Evolutionary conservation across 2,113 vertebrate genomes (phyloP).

Genomic region (Eptatretus burgeri): DNA sequence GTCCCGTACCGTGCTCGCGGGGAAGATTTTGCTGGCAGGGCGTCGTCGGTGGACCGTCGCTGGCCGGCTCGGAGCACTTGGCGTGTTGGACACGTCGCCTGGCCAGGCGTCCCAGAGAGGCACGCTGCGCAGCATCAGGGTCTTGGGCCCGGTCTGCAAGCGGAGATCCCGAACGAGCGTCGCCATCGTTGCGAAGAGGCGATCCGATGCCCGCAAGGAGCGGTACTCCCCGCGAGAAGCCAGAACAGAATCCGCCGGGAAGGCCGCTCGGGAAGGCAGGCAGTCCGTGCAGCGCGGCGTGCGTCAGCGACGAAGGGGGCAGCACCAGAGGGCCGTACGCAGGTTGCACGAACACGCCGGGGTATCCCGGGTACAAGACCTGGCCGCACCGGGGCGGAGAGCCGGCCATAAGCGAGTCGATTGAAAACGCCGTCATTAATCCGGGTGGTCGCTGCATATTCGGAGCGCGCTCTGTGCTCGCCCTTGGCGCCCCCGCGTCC

Average conservation of each 20-base stretch:
- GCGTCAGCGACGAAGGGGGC: background rate
- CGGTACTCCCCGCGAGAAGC: background rate
- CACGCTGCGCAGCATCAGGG: too few species aligned
- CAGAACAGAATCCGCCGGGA: background rate
- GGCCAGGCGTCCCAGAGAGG: too few species aligned
- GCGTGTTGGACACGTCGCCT: too few species aligned
- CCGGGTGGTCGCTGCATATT: background rate
- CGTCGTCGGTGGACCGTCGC: too few species aligned
- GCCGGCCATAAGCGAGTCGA: conserved; percentile 6
- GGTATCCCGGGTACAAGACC: conserved; percentile 2
- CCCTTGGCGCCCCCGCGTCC: background rate
- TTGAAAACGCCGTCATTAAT: conserved; percentile 2
- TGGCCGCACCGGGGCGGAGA: conserved; percentile 1
- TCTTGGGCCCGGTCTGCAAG: background rate
- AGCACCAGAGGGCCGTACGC: conserved; percentile 4
- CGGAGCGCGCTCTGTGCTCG: background rate
- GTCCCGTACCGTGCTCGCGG: too few species aligned
- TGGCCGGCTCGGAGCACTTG: too few species aligned
- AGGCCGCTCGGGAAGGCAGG: background rate
- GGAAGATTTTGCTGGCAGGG: too few species aligned
- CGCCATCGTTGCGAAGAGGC: background rate
- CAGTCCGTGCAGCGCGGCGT: conserved; percentile 3
- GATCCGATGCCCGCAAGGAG: background rate
- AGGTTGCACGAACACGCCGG: conserved; percentile 2
- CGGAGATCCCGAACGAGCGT: conserved; percentile 5